A percentile compares a stretch with the other conserved stretches of the same genome.
These are phyloP conservation scores for Colossoma macropomum DNA, from an alignment of 2,113 vertebrate species.

Conservation along the genomic window DNA sequence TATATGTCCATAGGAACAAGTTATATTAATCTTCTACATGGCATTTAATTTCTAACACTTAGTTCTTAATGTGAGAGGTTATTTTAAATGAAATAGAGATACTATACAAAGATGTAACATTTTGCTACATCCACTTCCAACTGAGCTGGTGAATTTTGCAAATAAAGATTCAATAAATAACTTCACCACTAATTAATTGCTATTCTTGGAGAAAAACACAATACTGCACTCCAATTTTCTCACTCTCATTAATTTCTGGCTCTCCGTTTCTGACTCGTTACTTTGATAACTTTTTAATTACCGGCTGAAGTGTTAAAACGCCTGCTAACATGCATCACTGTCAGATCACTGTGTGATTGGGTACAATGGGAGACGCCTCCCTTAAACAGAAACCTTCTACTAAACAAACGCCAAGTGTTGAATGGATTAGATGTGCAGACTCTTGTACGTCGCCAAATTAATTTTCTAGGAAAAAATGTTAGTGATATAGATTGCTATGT, in stretches of 20 bases:
- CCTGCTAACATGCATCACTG: neutral
- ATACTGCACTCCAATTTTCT: neutral
- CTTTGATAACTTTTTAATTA: neutral
- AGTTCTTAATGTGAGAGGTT: neutral
- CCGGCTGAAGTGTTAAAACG: neutral
- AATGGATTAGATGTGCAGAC: neutral
- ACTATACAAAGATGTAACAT: neutral
- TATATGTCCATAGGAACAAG: neutral
- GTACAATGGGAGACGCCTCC: too few relatives aligned
- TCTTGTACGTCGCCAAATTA: too few relatives aligned
- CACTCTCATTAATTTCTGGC: neutral
- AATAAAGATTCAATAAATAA: neutral
- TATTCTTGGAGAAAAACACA: neutral
- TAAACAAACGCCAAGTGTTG: neutral
- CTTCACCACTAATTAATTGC: neutral
- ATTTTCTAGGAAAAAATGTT: too few relatives aligned
- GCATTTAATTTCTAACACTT: neutral
- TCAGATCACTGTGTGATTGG: neutral
- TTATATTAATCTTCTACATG: neutral
- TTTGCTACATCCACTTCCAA: neutral
- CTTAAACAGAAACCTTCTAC: neutral
- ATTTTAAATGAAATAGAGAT: neutral
- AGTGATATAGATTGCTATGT: too few relatives aligned
- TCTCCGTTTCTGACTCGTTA: neutral
- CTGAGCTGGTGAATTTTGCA: neutral